Evolutionary conservation across 1,140 invertebrate genomes (phyloP).

Genomic region (Sinella curviseta): DNA sequence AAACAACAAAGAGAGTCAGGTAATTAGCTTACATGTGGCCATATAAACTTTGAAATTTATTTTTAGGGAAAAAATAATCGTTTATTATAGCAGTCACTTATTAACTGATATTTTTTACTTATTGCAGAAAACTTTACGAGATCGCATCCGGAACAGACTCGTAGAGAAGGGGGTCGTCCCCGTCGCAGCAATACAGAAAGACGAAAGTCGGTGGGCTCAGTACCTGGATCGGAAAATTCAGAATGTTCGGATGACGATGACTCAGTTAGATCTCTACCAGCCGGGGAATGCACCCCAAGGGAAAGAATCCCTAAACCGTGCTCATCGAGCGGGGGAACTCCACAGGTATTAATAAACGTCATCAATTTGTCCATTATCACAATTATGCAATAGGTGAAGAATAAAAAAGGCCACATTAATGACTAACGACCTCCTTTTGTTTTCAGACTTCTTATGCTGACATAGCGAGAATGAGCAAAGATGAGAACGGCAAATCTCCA

Average conservation of each 20-base stretch:
- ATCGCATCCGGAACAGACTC: not conserved
- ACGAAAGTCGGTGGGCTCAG: slow-evolving; percentile 29
- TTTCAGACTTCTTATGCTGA: slow-evolving; percentile 37
- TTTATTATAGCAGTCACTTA: not conserved
- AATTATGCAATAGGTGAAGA: no score
- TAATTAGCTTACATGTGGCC: not conserved
- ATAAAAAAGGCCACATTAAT: not conserved
- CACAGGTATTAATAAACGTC: slow-evolving; percentile 19
- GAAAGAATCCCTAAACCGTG: slow-evolving; percentile 36
- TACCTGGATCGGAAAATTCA: slow-evolving; percentile 31
- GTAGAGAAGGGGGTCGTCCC: not conserved
- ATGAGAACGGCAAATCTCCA: slow-evolving; percentile 10
- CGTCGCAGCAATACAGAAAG: not conserved
- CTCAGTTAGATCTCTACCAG: slow-evolving; percentile 34
- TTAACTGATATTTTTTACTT: not conserved
- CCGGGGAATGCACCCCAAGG: slow-evolving; percentile 31
- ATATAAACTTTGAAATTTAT: not conserved
- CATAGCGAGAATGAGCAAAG: slow-evolving; percentile 34
- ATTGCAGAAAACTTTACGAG: not conserved
- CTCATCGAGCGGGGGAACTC: slow-evolving; percentile 39
- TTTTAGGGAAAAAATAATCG: not conserved
- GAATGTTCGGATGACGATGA: slow-evolving; percentile 29
- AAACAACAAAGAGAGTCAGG: not conserved
- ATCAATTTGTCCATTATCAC: not conserved
- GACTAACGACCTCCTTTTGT: no score